Percentiles rank a stretch among this genome's conserved stretches.
These are phyloP conservation scores for Epinotia ramella DNA, from an alignment of 2,888 invertebrate genomes.

Conservation along the genomic window DNA sequence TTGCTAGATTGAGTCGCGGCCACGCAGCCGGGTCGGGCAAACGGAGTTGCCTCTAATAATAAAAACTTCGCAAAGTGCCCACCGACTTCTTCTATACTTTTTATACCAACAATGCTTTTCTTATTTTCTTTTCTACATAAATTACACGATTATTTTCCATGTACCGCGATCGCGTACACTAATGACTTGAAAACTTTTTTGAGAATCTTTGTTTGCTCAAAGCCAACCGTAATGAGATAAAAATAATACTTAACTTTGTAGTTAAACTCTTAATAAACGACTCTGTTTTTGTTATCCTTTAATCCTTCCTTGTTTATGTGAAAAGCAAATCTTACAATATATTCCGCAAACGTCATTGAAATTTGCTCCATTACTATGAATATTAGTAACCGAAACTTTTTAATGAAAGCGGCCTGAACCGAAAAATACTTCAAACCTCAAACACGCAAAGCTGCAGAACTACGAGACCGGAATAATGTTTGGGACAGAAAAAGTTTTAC, in stretches of 20 bases:
- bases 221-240: conserved; percentile 1
- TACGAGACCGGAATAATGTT: conserved; percentile 83
- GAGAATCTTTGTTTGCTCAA: conserved; percentile 11
- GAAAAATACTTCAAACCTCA: conserved; percentile 81
- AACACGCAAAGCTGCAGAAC: conserved; percentile 80
- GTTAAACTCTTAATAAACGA: neutral
- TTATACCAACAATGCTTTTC: conserved; percentile 44
- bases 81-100: conserved; percentile 41
- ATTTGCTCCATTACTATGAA: conserved; percentile 73
- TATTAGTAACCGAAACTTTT: conserved; percentile 74
- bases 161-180: conserved; percentile 29
- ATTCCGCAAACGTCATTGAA: conserved; percentile 63
- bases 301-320: neutral
- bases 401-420: conserved; percentile 78
- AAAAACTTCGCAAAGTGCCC: conserved; percentile 46
- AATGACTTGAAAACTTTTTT: conserved; percentile 37
- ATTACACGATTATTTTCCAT: conserved; percentile 44
- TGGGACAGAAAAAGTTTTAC: conserved; percentile 82
- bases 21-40: conserved; percentile 40
- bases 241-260: neutral
- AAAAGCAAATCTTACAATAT: conserved; percentile 21
- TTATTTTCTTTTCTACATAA: conserved; percentile 42
- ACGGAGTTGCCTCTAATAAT: conserved; percentile 45
- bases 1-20: conserved; percentile 44
- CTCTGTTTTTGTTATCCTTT: neutral